Evolutionary conservation across 2,113 vertebrate species (phyloP).

Genomic region (Sylvietta virens): DNA sequence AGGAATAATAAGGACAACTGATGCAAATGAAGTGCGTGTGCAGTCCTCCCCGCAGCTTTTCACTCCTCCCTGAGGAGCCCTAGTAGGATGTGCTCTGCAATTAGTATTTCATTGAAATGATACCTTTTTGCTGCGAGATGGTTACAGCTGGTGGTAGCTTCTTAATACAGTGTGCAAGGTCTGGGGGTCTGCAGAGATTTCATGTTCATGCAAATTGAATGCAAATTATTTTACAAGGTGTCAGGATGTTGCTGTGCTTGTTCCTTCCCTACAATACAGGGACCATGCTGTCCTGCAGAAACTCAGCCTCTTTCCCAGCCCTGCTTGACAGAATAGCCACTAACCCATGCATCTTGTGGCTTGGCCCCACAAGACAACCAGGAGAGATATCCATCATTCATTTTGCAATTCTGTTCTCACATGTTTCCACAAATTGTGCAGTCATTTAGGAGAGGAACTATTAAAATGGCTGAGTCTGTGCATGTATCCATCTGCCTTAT

Average conservation of each 20-base stretch:
- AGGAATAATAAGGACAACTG: neutral
- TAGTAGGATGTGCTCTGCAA: neutral
- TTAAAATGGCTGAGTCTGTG: neutral
- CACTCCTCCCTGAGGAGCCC: neutral
- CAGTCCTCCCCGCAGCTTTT: neutral
- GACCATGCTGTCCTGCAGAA: neutral
- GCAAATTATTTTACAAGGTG: neutral
- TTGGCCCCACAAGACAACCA: neutral
- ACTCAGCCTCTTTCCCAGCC: neutral
- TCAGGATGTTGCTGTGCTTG: neutral
- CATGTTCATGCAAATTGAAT: neutral
- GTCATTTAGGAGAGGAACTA: neutral
- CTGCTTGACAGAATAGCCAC: neutral
- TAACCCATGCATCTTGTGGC: fast-evolving
- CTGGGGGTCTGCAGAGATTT: neutral
- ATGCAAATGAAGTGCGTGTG: neutral
- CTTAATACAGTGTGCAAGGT: neutral
- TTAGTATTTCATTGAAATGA: neutral
- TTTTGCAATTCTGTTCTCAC: neutral
- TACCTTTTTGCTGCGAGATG: neutral
- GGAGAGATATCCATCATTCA: neutral
- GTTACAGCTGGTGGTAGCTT: neutral
- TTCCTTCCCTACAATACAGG: neutral
- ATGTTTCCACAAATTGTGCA: neutral
- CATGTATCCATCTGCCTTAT: neutral